Percentiles rank a stretch among this genome's conserved stretches.
Evolutionary conservation across 2,797 vertebrate species (phyloP).

Genomic region (Pipistrellus pygmaeus): DNA sequence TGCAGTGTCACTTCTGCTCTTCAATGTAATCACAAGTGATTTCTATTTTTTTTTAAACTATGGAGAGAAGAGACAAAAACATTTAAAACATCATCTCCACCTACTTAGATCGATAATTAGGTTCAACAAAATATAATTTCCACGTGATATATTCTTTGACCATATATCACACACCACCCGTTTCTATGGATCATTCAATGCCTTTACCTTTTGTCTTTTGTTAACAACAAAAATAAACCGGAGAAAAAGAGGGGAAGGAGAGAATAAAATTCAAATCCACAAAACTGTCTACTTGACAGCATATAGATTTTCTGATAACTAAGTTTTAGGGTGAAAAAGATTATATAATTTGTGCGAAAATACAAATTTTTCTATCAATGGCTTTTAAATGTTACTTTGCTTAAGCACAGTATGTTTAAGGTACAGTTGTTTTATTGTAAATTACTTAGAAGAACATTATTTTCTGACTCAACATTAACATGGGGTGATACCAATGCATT

Average conservation of each 20-base stretch:
- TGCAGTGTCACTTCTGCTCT: constrained; percentile 35
- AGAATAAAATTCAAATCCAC: not conserved
- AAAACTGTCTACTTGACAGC: not conserved
- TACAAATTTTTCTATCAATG: constrained; percentile 5
- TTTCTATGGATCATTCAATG: not conserved
- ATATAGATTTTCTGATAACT: constrained; percentile 45
- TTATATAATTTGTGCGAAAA: not conserved
- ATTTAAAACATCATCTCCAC: not conserved
- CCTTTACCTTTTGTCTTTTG: not conserved
- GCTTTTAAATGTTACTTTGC: not conserved
- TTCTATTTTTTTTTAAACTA: constrained; percentile 68
- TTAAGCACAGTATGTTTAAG: not conserved
- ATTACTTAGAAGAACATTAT: not conserved
- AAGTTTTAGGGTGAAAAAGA: not conserved
- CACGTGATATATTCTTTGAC: not conserved
- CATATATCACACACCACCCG: not conserved
- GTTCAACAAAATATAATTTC: constrained; percentile 9
- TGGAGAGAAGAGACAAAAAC: constrained; percentile 57
- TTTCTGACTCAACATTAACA: not conserved
- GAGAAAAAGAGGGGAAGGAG: not conserved
- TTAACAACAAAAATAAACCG: constrained; percentile 27
- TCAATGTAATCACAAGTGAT: not conserved
- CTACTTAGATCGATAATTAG: not conserved
- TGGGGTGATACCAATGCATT: not conserved
- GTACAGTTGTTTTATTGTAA: not conserved